phyloP scores from a whole-genome alignment of 2,113 vertebrate species.

The Tiliqua scincoides region DNA sequence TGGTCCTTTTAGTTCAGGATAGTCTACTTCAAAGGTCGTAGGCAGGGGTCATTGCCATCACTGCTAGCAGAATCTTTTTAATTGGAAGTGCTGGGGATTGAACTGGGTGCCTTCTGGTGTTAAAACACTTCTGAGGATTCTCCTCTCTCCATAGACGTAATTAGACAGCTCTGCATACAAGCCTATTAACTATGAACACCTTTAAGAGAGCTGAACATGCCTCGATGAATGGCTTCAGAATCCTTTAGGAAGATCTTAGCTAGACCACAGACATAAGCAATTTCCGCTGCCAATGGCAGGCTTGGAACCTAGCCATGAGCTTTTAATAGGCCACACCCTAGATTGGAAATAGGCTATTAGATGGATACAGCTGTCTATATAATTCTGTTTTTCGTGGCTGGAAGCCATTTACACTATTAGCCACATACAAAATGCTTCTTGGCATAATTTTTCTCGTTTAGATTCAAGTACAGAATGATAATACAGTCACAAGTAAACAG shows the following conservation, averaged over 20 bases:
- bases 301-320: neutral
- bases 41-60: neutral
- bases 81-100: neutral
- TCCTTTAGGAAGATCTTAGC: neutral
- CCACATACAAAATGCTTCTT: constrained; percentile 1
- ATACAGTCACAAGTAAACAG: constrained; percentile 12
- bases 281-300: neutral
- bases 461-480: constrained; percentile 17
- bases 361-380: constrained; percentile 29
- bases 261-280: neutral
- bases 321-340: neutral
- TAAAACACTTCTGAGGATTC: neutral
- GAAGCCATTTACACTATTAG: constrained; percentile 8
- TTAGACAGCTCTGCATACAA: neutral
- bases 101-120: neutral
- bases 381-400: constrained; percentile 35
- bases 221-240: constrained; percentile 17
- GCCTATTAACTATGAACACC: neutral
- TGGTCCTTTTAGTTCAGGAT: neutral
- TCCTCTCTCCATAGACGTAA: neutral
- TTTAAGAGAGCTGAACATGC: neutral
- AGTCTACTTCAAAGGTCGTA: neutral
- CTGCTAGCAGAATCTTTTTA: neutral
- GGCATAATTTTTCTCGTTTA: neutral
- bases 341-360: neutral